Evolutionary conservation across 2,113 vertebrate genomes (phyloP).

Genomic region (Zingel zingel): DNA sequence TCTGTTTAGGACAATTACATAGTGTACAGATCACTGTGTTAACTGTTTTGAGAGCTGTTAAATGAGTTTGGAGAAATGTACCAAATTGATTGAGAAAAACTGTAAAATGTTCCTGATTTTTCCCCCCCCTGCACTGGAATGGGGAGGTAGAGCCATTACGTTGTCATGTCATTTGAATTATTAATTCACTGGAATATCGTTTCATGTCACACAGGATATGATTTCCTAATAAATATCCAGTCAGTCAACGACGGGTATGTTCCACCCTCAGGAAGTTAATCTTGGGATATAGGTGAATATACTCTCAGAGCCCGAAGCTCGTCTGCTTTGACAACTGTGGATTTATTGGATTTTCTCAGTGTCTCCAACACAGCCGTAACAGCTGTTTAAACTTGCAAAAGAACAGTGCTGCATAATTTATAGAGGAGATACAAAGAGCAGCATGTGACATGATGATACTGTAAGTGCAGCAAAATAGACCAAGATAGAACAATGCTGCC

Average conservation of each 20-base stretch:
- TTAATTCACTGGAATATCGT: background rate
- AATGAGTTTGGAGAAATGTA: no score
- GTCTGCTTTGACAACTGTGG: slow-evolving; percentile 3
- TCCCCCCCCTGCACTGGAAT: background rate
- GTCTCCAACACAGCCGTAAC: slow-evolving; percentile 20
- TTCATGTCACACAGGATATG: background rate
- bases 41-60: no score
- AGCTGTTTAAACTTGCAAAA: slow-evolving; percentile 58
- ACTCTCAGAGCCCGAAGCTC: background rate
- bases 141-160: background rate
- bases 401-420: slow-evolving; percentile 58
- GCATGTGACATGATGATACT: slow-evolving; percentile 15
- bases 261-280: background rate
- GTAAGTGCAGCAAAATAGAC: background rate
- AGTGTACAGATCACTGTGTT: no score
- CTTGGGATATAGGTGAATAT: background rate
- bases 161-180: slow-evolving; percentile 2
- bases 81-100: no score
- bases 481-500: background rate
- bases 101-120: background rate
- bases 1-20: no score
- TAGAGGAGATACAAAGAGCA: background rate
- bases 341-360: slow-evolving; percentile 47
- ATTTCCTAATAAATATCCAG: background rate
- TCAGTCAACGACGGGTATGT: background rate